phyloP scores from a whole-genome alignment of 2,888 invertebrate species.

The Amphipyra tragopoginis region DNA sequence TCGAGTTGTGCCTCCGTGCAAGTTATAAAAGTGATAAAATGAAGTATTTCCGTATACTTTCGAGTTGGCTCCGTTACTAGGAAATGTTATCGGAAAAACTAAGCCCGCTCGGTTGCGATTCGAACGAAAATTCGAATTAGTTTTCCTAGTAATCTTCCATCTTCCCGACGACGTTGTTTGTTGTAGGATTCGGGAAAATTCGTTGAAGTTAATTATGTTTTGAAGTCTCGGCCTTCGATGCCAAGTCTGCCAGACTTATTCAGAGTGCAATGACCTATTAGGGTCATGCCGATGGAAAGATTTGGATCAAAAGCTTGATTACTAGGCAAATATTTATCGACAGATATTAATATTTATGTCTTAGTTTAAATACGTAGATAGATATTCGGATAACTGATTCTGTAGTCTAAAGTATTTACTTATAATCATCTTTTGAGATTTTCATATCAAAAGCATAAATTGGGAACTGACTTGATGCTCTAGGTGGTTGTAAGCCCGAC shows the following conservation, averaged over 20 bases:
- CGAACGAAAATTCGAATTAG: slow-evolving; percentile 30
- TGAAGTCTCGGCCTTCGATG: slow-evolving; percentile 50
- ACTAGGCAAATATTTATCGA: slow-evolving; percentile 1
- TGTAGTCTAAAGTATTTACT: no score
- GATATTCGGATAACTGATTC: no score
- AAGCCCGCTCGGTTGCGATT: slow-evolving; percentile 10
- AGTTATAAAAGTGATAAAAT: slow-evolving; percentile 26
- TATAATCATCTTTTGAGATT: no score
- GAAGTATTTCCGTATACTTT: slow-evolving; percentile 7
- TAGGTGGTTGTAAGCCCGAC: no score
- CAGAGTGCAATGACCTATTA: slow-evolving; percentile 22
- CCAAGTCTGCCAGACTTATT: slow-evolving; percentile 33
- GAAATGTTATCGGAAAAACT: slow-evolving; percentile 26
- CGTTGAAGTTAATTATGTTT: slow-evolving; percentile 44
- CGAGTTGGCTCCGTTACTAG: slow-evolving; percentile 4
- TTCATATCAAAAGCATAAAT: no score
- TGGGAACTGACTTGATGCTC: no score
- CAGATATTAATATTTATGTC: neutral
- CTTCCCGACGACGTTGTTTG: slow-evolving; percentile 35
- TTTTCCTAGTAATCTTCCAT: slow-evolving; percentile 46
- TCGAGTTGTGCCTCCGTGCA: slow-evolving; percentile 9
- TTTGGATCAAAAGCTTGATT: slow-evolving; percentile 12
- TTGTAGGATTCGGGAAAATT: slow-evolving; percentile 38
- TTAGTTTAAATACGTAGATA: no score
- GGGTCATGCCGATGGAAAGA: slow-evolving; percentile 18